Percentiles rank a stretch among this genome's conserved stretches.
phyloP scores from a whole-genome alignment of 1,140 invertebrate genomes.

The Zaprionus ghesquierei region DNA sequence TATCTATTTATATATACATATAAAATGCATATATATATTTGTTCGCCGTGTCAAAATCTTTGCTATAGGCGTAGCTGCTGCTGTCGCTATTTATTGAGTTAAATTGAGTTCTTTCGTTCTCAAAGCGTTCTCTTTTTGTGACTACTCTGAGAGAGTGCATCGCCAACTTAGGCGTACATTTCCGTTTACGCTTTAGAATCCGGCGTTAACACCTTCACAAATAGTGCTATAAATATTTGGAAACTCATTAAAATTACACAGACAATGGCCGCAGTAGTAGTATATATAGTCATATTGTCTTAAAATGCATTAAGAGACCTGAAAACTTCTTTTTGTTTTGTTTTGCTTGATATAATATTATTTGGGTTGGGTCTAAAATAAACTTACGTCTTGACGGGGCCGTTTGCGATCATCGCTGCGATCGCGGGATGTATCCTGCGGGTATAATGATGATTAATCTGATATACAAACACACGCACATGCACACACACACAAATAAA shows the following conservation, averaged over 20 bases:
- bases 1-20: slow-evolving; percentile 20
- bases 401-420: slow-evolving; percentile 73
- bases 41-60: slow-evolving; percentile 52
- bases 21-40: slow-evolving; percentile 11
- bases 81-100: slow-evolving; percentile 38
- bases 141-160: slow-evolving; percentile 54
- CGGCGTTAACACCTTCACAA: slow-evolving; percentile 73
- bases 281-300: slow-evolving; percentile 14
- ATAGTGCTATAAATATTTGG: slow-evolving; percentile 77
- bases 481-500: not conserved
- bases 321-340: slow-evolving; percentile 18
- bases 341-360: slow-evolving; percentile 13
- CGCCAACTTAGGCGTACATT: slow-evolving; percentile 39
- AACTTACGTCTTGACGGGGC: slow-evolving; percentile 77
- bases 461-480: not conserved
- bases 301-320: slow-evolving; percentile 44
- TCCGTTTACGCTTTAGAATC: slow-evolving; percentile 63
- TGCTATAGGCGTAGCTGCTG: slow-evolving; percentile 50
- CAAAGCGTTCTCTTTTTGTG: slow-evolving; percentile 38
- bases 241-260: slow-evolving; percentile 74
- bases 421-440: slow-evolving; percentile 72
- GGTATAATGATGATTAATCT: not conserved
- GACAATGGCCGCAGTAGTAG: slow-evolving; percentile 40
- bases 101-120: slow-evolving; percentile 45
- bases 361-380: slow-evolving; percentile 30